Percentiles rank a stretch among this genome's conserved stretches.
phyloP scores from a whole-genome alignment of 2,797 vertebrate species.

The Melanotaenia maccullochi region DNA sequence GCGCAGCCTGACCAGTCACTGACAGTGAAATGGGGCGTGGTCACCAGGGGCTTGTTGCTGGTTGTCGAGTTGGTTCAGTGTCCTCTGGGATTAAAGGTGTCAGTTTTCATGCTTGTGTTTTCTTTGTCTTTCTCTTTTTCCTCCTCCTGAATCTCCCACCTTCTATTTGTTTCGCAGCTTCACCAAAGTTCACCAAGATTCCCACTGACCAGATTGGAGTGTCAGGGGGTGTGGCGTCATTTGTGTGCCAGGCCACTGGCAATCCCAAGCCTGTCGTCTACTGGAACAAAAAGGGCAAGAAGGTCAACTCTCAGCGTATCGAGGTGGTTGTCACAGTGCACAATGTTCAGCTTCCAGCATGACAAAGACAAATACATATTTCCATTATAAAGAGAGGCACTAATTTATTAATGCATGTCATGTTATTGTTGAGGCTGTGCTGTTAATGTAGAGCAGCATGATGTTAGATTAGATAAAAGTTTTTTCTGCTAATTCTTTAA shows the following conservation, averaged over 20 bases:
- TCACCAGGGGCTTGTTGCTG: slow-evolving; percentile 32
- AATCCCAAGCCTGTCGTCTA: slow-evolving; percentile 94
- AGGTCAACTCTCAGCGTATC: slow-evolving; percentile 98
- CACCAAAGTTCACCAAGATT: slow-evolving; percentile 88
- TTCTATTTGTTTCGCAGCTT: slow-evolving; percentile 55
- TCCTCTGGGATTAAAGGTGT: slow-evolving; percentile 28
- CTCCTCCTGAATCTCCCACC: neutral
- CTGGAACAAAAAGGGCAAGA: slow-evolving; percentile 99
- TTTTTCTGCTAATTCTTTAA: neutral
- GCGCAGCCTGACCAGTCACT: slow-evolving; percentile 50
- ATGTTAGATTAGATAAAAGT: neutral
- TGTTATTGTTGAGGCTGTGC: neutral
- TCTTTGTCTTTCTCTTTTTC: neutral
- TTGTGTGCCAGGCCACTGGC: slow-evolving; percentile 94
- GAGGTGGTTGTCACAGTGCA: slow-evolving; percentile 90
- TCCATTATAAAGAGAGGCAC: neutral
- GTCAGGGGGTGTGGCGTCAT: slow-evolving; percentile 96
- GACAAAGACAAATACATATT: slow-evolving; percentile 10
- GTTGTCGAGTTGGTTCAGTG: slow-evolving; percentile 25
- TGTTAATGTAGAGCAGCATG: neutral
- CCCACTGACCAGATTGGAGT: slow-evolving; percentile 97
- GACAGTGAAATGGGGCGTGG: slow-evolving; percentile 61
- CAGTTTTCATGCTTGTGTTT: slow-evolving; percentile 31
- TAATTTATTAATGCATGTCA: neutral
- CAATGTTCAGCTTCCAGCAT: slow-evolving; percentile 47